Evolutionary conservation across 2,797 vertebrate species (phyloP).

Genomic region (Macrochelys suwanniensis): DNA sequence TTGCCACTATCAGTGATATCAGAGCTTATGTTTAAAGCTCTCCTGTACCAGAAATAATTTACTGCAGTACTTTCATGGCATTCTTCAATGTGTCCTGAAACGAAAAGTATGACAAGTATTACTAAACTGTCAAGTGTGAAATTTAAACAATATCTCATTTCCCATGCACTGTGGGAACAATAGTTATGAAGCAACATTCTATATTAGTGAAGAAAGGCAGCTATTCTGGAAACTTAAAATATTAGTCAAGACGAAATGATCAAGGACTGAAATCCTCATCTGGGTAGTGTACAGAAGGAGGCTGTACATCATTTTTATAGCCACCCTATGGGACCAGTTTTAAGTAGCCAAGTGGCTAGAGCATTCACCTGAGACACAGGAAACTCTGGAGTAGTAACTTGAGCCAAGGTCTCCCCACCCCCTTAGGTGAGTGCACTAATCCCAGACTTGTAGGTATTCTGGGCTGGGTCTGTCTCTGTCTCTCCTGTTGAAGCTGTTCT

Average conservation of each 20-base stretch:
- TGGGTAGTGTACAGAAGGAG: neutral
- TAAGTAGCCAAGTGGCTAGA: neutral
- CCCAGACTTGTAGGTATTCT: too few species aligned
- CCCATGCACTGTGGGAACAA: neutral
- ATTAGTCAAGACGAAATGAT: neutral
- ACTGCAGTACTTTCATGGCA: conserved; percentile 87
- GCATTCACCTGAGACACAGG: too few species aligned
- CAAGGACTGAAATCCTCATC: neutral
- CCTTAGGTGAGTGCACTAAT: too few species aligned
- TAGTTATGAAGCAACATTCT: neutral
- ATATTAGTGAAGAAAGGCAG: neutral
- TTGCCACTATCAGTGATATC: conserved; percentile 81
- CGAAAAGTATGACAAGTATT: neutral
- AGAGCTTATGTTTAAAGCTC: conserved; percentile 88
- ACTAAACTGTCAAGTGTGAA: neutral
- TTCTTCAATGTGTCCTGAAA: conserved; percentile 84
- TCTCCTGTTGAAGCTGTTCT: too few species aligned
- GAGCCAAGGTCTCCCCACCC: too few species aligned
- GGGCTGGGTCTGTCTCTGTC: too few species aligned
- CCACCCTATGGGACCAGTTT: neutral
- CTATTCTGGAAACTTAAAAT: neutral
- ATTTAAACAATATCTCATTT: neutral
- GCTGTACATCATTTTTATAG: neutral
- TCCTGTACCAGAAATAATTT: conserved; percentile 94
- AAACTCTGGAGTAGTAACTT: too few species aligned